phyloP scores from a whole-genome alignment of 2,888 invertebrate species.

The Ecdyonurus torrentis region DNA sequence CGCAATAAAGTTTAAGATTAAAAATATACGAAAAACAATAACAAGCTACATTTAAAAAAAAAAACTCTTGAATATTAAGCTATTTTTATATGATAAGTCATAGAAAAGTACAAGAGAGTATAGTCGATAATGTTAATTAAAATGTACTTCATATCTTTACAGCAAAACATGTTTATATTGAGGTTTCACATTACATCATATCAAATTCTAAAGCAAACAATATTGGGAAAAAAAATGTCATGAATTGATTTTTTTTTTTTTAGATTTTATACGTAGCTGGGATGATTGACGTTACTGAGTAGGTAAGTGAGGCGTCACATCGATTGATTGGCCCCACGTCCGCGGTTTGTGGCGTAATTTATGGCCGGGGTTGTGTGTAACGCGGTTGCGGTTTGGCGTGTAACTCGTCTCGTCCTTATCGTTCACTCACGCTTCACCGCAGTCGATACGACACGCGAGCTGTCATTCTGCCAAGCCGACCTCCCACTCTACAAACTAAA shows the following conservation, averaged over 20 bases:
- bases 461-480: neutral
- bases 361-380: neutral
- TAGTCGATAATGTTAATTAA: too few relatives aligned
- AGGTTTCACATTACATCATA: too few relatives aligned
- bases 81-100: too few relatives aligned
- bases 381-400: neutral
- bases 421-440: neutral
- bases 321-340: neutral
- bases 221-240: neutral
- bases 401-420: neutral
- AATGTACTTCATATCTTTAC: too few relatives aligned
- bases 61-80: too few relatives aligned
- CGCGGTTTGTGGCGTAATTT: constrained; percentile 2
- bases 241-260: neutral
- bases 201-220: too few relatives aligned
- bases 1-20: too few relatives aligned
- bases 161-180: too few relatives aligned
- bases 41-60: too few relatives aligned
- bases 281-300: neutral
- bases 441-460: neutral
- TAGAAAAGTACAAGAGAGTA: too few relatives aligned
- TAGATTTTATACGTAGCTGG: neutral
- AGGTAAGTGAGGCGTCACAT: neutral
- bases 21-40: too few relatives aligned
- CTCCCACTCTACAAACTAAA: neutral